Percentiles rank a stretch among this genome's conserved stretches.
Conservation (phyloP, 2,888 invertebrate genomes). For the Drymonia ruficornis region DNA sequence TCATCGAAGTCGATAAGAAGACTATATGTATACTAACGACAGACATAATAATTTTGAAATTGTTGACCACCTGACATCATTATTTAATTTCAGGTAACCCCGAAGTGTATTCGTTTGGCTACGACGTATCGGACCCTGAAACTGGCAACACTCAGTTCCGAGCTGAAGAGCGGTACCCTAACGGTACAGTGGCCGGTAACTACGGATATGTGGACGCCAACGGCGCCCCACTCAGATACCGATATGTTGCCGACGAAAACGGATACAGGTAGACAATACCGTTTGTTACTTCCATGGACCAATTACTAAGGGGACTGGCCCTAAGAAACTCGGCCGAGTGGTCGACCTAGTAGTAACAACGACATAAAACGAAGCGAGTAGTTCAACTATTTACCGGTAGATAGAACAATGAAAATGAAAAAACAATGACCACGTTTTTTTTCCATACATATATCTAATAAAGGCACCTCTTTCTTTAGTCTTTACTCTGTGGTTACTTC, state of each 20-base stretch:
- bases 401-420: not conserved
- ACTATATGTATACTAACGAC: no score
- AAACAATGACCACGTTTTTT: no score
- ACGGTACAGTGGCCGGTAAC: slow-evolving; percentile 89
- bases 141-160: slow-evolving; percentile 89
- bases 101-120: slow-evolving; percentile 90
- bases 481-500: not conserved
- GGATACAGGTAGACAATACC: slow-evolving; percentile 86
- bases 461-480: no score
- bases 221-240: slow-evolving; percentile 85
- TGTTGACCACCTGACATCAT: not conserved
- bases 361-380: no score
- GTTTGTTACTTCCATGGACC: not conserved
- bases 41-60: no score
- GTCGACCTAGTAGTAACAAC: no score
- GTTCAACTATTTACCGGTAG: no score
- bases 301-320: no score
- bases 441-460: not conserved
- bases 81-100: slow-evolving; percentile 57
- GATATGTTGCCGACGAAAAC: slow-evolving; percentile 86
- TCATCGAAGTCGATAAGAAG: no score
- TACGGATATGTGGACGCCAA: slow-evolving; percentile 89
- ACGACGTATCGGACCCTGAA: slow-evolving; percentile 86
- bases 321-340: no score
- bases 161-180: slow-evolving; percentile 87